Evolutionary conservation across 1,140 invertebrate genomes (phyloP).

Genomic region (Phymastichus coffea): DNA sequence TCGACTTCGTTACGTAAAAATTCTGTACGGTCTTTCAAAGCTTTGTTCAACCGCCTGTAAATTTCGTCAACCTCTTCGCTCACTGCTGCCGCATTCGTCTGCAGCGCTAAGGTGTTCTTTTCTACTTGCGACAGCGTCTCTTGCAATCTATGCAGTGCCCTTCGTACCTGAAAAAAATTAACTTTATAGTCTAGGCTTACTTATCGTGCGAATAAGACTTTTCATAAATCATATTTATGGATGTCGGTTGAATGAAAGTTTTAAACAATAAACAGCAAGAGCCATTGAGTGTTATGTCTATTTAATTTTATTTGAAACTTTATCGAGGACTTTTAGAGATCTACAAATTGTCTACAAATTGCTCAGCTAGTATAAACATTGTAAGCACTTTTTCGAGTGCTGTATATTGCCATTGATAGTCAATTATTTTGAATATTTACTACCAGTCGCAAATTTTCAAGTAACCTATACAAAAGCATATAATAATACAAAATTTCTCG

Average conservation of each 20-base stretch:
- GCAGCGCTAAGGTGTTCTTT: constrained; percentile 80
- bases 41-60: constrained; percentile 83
- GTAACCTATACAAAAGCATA: constrained; percentile 6
- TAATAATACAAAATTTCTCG: no score
- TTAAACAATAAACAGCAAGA: no score
- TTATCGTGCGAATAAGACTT: no score
- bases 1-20: constrained; percentile 86
- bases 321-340: no score
- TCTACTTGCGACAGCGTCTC: constrained; percentile 81
- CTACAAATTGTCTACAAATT: no score
- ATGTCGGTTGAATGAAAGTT: not conserved
- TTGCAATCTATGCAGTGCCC: constrained; percentile 82
- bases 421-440: no score
- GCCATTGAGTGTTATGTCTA: no score
- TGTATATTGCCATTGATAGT: no score
- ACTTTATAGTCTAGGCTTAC: no score
- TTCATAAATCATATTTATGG: not conserved
- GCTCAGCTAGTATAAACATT: no score
- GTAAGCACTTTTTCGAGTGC: no score
- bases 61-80: constrained; percentile 92
- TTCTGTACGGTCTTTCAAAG: constrained; percentile 88
- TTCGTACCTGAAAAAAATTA: constrained; percentile 64
- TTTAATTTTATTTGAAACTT: no score
- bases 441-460: constrained; percentile 12
- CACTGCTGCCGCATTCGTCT: constrained; percentile 81